Evolutionary conservation across 2,113 vertebrate species (phyloP).

Genomic region (Phalacrocorax aristotelis): DNA sequence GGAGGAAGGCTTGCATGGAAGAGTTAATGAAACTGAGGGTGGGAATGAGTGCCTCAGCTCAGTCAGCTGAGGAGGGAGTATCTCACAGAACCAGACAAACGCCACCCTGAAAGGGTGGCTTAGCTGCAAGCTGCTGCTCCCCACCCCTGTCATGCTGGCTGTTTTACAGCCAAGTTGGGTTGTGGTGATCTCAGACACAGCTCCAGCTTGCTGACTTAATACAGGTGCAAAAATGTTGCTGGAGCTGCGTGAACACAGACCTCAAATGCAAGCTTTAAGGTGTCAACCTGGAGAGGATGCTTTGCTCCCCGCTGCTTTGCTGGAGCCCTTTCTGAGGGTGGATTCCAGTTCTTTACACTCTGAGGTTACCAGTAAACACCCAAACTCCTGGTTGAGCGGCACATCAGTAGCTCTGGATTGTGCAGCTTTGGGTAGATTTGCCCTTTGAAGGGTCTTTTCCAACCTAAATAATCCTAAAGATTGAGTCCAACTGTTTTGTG

Average conservation of each 20-base stretch:
- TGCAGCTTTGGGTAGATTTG: fast-evolving
- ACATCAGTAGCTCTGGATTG: not conserved
- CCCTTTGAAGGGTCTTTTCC: no score
- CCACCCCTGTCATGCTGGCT: not conserved
- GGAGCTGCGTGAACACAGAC: fast-evolving
- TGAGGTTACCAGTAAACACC: not conserved
- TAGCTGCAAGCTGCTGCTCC: not conserved
- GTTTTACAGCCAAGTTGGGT: not conserved
- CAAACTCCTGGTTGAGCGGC: not conserved
- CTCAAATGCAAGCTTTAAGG: fast-evolving
- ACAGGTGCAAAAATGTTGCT: not conserved
- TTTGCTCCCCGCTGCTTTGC: not conserved
- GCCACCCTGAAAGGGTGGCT: not conserved
- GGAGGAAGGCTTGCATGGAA: not conserved
- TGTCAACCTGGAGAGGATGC: not conserved
- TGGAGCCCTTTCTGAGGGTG: not conserved
- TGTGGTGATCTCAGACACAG: fast-evolving
- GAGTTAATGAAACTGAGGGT: not conserved
- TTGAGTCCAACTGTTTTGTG: fast-evolving
- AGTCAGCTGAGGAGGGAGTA: not conserved
- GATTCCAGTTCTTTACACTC: not conserved
- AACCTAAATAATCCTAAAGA: no score
- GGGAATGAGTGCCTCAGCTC: not conserved
- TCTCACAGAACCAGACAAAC: not conserved
- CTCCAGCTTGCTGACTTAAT: not conserved